Base-by-base conservation (phyloP, 2,888 invertebrate genomes). In the Barypeithes pellucidus region DNA sequence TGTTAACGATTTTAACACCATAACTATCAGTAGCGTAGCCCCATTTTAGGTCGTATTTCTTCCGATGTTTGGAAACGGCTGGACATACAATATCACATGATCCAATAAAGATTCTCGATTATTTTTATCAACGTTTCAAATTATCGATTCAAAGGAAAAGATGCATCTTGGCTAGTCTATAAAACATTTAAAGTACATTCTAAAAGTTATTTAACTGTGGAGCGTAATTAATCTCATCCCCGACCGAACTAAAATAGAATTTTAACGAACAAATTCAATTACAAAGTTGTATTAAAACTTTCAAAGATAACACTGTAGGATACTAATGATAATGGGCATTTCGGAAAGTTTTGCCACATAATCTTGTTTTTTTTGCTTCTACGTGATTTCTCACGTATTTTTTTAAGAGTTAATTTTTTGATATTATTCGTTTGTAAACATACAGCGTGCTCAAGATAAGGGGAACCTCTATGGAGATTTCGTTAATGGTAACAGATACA, bases 301-400 rank as follows among this genome's bases (percentile, higher is more conserved):
- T 12, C 20, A 14, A 54, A 54, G 54, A 33, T 54, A 54, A 54
- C 29, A 54, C 29, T 16, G 16, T 54, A 33, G 12, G 54, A 54
- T 33, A 54, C 54, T 54, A 54, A 54, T 54, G 54, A 54, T 54
- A 54, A 54, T 54, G 54, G 54, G 33, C 54, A 33, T 54, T 33
- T 54, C 33, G 54, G 2, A 54, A 54, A 54, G 14, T 54, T 54
- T 33, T n/a, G 16, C 14, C 14, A 14, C 29, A 29, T 9, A 54
- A 54, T 33, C 14, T 54, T 54, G 33, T 54, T 54, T 54, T 54
- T 54, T 20, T 45, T 16, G 5, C 16, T 29, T 54, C 33, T 33
- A n/a, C 50, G 24, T 50, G 50, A 24, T 50, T 12, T 24, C 7
- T 12, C 24, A 50, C 1, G 1, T 4, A 24, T 50, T 22, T 22